Percentiles rank a stretch among this genome's conserved stretches.
Evolutionary conservation across 2,888 invertebrate genomes (phyloP).

Genomic region (Machimus rusticus): DNA sequence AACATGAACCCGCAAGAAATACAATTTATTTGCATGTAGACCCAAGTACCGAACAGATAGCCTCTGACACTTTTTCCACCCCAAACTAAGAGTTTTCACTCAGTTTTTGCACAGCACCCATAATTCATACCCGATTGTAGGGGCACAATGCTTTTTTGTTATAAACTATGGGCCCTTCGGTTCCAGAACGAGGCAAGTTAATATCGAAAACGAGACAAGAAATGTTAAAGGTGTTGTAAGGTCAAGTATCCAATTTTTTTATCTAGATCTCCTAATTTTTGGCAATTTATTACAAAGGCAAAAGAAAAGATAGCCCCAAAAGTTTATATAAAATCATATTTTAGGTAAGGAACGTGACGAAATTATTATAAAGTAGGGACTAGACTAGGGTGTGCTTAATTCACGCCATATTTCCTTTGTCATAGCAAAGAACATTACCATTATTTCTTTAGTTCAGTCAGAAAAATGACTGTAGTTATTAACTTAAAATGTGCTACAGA

Average conservation of each 20-base stretch:
- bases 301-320: neutral
- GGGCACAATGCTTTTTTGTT: no score
- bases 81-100: slow-evolving; percentile 20
- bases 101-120: slow-evolving; percentile 26
- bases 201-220: slow-evolving; percentile 6
- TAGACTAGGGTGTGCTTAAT: neutral
- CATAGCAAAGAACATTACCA: neutral
- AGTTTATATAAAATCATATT: slow-evolving; percentile 20
- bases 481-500: no score
- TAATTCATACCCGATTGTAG: slow-evolving; percentile 23
- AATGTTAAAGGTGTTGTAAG: neutral
- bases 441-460: neutral
- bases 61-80: slow-evolving; percentile 32
- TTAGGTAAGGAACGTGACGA: slow-evolving; percentile 3
- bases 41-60: slow-evolving; percentile 3
- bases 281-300: slow-evolving; percentile 28
- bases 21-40: slow-evolving; percentile 39
- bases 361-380: neutral
- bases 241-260: slow-evolving; percentile 14
- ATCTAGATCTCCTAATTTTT: slow-evolving; percentile 27
- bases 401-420: neutral
- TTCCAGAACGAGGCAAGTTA: neutral
- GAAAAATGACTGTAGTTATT: neutral
- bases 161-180: neutral
- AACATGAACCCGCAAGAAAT: slow-evolving; percentile 35